These are phyloP conservation scores for Amiota minor DNA, from an alignment of 2,888 invertebrate genomes.

Conservation along the genomic window DNA sequence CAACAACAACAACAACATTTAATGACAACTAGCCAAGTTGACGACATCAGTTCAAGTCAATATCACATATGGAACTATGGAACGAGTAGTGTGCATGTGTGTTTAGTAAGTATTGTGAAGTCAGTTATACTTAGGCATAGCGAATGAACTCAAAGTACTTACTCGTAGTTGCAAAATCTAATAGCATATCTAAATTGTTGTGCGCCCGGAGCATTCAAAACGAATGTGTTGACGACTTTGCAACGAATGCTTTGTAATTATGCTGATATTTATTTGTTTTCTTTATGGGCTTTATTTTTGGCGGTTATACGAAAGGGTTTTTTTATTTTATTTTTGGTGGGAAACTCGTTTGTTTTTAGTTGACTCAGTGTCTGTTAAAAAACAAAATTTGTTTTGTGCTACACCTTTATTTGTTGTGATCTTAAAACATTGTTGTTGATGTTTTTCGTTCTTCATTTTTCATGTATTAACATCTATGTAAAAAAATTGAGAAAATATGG, in stretches of 20 bases:
- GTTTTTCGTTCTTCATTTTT: slow-evolving; percentile 10
- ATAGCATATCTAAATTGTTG: slow-evolving; percentile 45
- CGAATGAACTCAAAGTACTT: no score
- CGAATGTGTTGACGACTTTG: not conserved
- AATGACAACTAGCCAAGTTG: no score
- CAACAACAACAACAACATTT: no score
- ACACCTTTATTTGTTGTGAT: slow-evolving; percentile 46
- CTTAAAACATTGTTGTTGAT: slow-evolving; percentile 32
- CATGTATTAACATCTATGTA: no score
- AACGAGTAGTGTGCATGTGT: no score
- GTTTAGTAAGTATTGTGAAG: no score
- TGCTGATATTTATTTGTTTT: slow-evolving; percentile 21
- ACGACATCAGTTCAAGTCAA: no score
- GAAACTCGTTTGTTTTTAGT: slow-evolving; percentile 32
- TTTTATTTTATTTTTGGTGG: slow-evolving; percentile 26
- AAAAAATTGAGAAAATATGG: no score
- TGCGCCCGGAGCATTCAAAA: not conserved
- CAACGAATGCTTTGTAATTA: slow-evolving; percentile 1
- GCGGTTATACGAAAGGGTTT: slow-evolving; percentile 1
- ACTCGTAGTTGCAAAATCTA: slow-evolving; percentile 53
- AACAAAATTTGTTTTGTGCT: slow-evolving; percentile 28
- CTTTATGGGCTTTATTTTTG: not conserved
- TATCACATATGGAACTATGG: no score
- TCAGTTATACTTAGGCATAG: no score
- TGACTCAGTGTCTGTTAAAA: not conserved